Evolutionary conservation across 1,140 invertebrate species (phyloP), one percentile per base, ranked within the genome.

Genomic region (Lerema accius): DNA sequence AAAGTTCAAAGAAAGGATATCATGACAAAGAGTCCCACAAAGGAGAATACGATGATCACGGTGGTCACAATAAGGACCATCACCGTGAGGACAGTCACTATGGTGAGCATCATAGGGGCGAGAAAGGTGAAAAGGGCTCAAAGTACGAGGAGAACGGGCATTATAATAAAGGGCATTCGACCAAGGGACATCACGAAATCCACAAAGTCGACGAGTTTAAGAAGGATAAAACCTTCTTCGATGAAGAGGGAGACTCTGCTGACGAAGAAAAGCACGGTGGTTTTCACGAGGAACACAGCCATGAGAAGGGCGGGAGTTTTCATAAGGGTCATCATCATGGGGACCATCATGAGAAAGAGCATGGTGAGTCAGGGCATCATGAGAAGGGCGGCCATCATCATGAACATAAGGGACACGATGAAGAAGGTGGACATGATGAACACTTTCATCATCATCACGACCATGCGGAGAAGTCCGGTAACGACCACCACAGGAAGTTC

Each of bases 151-250:
- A 93, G 76, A 91, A 92, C 39, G 91, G 93, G 84, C 65, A 94
- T 46, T 94, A 95, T 70, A 95, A 95, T 67, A 95, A 96, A 63
- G 95, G 95, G 0, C 95, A 96, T 79, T 95, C 94, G 0, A 95
- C 93, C 35, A 95, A 95, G n/a, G 95, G 95, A 62, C 95, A 96
- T 65, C 94, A 96, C 71, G 95, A 94, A 77, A 93, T 94, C 32
- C 95, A 96, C 76, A 96, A 95, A 71, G 71, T 90, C 5, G 95
- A 96, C 67, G 95, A 96, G 76, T 95, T 94, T 53, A 90, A 90
- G 68, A 90, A 90, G 65, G 85, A 90, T 51, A 90, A 90, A 73
- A 75, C 79, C 35, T 96, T 95, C 86, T 96, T 96, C 72, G 95
- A 96, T 45, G 95, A 96, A 77, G 93, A 92, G 69, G 94, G 95